Percentiles rank a stretch among this genome's conserved stretches.
phyloP scores from a whole-genome alignment of 2,888 invertebrate species.

The Oscheius myriophilus region DNA sequence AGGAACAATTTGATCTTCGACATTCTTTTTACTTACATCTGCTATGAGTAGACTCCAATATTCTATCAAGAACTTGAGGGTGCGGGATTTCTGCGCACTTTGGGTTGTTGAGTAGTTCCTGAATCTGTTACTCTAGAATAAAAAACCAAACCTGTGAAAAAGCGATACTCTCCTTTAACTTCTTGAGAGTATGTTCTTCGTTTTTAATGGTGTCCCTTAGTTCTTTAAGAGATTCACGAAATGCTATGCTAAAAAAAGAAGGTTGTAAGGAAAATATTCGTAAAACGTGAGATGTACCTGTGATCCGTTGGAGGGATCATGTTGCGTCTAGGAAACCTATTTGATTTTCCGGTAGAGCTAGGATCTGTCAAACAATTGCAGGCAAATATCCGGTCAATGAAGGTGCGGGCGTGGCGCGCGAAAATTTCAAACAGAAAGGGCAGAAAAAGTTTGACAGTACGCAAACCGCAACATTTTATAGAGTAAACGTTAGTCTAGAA shows the following conservation, averaged over 20 bases:
- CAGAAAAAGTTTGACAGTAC: no score
- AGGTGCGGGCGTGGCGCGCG: slow-evolving; percentile 20
- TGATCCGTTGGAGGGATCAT: slow-evolving; percentile 2
- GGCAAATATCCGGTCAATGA: slow-evolving; percentile 29
- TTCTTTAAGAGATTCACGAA: slow-evolving; percentile 16
- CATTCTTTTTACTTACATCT: no score
- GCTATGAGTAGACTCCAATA: no score
- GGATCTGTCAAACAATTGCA: slow-evolving; percentile 29
- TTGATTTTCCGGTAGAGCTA: slow-evolving; percentile 22
- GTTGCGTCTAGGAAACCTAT: slow-evolving; percentile 18
- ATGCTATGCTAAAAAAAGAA: slow-evolving; percentile 3
- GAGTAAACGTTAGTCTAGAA: no score
- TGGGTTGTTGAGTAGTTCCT: no score
- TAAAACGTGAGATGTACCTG: neutral
- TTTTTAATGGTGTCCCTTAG: slow-evolving; percentile 6
- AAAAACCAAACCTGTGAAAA: slow-evolving; percentile 12
- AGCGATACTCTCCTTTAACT: slow-evolving; percentile 5
- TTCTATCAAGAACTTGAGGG: no score
- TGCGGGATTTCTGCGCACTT: no score
- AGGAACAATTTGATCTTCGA: no score
- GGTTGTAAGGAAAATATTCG: neutral
- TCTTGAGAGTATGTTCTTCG: slow-evolving; percentile 10
- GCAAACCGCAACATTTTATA: no score
- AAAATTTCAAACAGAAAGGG: neutral
- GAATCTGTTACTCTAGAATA: no score